Evolutionary conservation across 2,113 vertebrate genomes (phyloP), one percentile per base, ranked within the genome.

Genomic region (Apeltes quadracus): DNA sequence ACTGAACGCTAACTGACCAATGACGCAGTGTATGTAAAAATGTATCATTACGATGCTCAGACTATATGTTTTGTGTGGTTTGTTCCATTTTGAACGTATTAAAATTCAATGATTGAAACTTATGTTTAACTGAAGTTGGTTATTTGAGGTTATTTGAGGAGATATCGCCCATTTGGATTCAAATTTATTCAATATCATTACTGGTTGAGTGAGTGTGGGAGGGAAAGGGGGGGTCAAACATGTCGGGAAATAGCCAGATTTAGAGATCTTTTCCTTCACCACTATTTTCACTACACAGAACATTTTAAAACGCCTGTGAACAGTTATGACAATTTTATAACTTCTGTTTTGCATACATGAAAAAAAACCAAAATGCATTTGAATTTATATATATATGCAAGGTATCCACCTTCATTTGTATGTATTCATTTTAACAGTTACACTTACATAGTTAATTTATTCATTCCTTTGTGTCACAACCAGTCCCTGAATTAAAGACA

Each of bases 401-500:
- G 8, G 20, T 16, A 18, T 55, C 8, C 62, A 7, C 14, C 41
- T 44, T 18, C 15, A 29, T 11, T 44, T 54, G 14, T 32, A 13
- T 59, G 27, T 20, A 12, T 34, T 56, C 14, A 46, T 27, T 1
- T 66, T 18, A 11, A 38, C 58, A 66, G 22, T 10, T 20, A 78
- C 70, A 53, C n/a, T n/a, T 88, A 57, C 79, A 82, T 75, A 78
- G 59, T 63, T 76, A 56, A 80, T 88, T 92, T 93, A 92, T 89
- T 93, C 79, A 87, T 91, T 92, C 87, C 55, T 83, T 84, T 84
- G 84, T 90, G 88, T 89, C 88, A 91, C 84, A 88, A 61, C 85
- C 86, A 91, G 77, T 93, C 89, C 88, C 92, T 93, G 91, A 93
- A 93, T 85, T 91, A 82, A 87, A 90, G 79, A 92, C 85, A 92